Conservation (phyloP, 2,888 invertebrate species). For the Dolichomitus sp. region DNA sequence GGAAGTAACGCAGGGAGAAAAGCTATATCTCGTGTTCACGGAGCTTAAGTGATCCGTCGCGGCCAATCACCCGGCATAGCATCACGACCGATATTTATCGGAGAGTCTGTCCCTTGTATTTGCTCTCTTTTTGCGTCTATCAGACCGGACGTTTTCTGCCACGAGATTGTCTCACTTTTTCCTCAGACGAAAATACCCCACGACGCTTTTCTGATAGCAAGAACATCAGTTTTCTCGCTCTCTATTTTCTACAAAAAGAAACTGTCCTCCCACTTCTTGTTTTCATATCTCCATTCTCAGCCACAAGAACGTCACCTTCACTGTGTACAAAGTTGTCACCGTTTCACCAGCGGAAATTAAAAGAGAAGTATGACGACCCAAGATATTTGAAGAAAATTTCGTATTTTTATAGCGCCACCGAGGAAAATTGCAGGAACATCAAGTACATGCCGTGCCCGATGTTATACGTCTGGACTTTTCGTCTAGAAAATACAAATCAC, state of each 20-base stretch:
- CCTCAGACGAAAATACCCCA: not conserved
- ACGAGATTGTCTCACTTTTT: conserved; percentile 20
- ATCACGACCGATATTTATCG: conserved; percentile 32
- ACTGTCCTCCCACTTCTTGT: not conserved
- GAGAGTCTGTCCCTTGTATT: conserved; percentile 10
- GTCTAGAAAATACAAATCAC: conserved; percentile 18
- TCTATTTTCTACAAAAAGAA: conserved; percentile 8
- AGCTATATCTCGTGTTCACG: not conserved
- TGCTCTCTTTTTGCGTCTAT: conserved; percentile 23
- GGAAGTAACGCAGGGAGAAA: not conserved
- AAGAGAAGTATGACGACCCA: not conserved
- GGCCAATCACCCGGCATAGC: conserved; percentile 32
- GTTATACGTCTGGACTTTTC: not conserved
- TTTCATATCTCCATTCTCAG: conserved; percentile 5
- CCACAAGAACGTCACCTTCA: not conserved
- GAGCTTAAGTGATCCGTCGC: conserved; percentile 46
- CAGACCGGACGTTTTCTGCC: conserved; percentile 14
- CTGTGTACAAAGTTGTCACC: not conserved
- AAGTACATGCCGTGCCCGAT: not conserved
- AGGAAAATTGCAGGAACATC: conserved; percentile 11
- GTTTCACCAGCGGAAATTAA: conserved; percentile 5
- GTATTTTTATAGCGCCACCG: not conserved
- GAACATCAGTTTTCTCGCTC: conserved; percentile 17
- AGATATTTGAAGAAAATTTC: not conserved
- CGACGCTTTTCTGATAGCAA: conserved; percentile 6